Percentiles rank a stretch among this genome's conserved stretches.
Evolutionary conservation across 2,797 vertebrate genomes (phyloP).

Genomic region (Pipistrellus pipistrellus): DNA sequence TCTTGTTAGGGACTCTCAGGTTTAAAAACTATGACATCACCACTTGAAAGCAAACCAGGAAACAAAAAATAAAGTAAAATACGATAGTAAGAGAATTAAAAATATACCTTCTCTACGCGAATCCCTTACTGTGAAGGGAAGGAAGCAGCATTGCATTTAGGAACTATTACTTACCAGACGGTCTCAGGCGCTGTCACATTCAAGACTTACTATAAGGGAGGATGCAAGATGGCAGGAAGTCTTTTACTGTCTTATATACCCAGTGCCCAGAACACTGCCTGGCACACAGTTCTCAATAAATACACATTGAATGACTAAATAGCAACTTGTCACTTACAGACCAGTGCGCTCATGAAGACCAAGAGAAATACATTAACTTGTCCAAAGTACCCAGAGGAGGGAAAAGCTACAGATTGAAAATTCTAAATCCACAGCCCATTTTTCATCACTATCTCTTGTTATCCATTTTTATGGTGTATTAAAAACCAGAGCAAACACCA

Average conservation of each 20-base stretch:
- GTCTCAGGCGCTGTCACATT: background rate
- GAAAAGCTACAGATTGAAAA: background rate
- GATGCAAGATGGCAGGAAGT: background rate
- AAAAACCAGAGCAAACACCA: background rate
- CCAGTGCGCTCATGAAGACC: background rate
- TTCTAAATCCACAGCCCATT: background rate
- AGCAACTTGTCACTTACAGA: background rate
- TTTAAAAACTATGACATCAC: constrained; percentile 50
- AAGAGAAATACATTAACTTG: constrained; percentile 23
- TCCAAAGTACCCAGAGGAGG: background rate
- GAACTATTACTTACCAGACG: too few species aligned
- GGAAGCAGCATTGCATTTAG: background rate
- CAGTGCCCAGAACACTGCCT: background rate
- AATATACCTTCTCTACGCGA: background rate
- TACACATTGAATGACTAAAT: background rate
- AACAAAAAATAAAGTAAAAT: background rate
- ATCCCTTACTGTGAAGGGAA: background rate
- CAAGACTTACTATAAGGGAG: background rate
- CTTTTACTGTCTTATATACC: background rate
- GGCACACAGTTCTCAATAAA: background rate
- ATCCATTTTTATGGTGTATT: background rate
- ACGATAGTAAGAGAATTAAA: background rate
- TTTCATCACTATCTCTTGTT: background rate
- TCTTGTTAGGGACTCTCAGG: background rate
- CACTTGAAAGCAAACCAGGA: constrained; percentile 24